Conservation (phyloP, 2,888 invertebrate species). For the Nymphalis polychloros region DNA sequence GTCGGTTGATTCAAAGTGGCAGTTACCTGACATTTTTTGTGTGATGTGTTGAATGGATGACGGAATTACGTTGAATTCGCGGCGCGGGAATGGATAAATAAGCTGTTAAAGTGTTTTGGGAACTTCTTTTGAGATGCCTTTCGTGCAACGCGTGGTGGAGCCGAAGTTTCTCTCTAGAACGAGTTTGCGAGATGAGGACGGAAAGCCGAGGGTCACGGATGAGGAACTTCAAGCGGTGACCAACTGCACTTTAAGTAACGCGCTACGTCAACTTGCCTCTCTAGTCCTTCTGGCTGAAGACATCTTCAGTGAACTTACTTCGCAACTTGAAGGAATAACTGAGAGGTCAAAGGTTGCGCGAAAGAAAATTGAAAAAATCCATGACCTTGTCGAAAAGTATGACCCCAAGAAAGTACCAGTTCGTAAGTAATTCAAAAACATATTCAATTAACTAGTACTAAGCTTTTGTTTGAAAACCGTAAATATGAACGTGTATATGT, state of each 20-base stretch:
- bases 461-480: too few relatives aligned
- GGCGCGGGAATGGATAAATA: conserved; percentile 73
- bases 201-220: conserved; percentile 83
- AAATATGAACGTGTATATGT: too few relatives aligned
- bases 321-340: conserved; percentile 87
- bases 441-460: not conserved
- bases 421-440: conserved; percentile 87
- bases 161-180: conserved; percentile 90
- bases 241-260: conserved; percentile 92
- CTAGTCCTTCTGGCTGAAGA: conserved; percentile 91
- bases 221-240: conserved; percentile 93
- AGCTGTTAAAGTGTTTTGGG: conserved; percentile 57
- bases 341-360: conserved; percentile 87
- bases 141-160: conserved; percentile 91
- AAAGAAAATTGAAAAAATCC: conserved; percentile 85
- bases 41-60: conserved; percentile 78
- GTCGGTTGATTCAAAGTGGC: conserved; percentile 82
- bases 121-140: conserved; percentile 87
- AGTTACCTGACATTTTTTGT: conserved; percentile 82
- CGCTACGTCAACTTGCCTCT: conserved; percentile 92
- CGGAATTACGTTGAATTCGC: conserved; percentile 76
- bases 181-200: conserved; percentile 82
- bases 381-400: conserved; percentile 86
- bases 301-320: conserved; percentile 91
- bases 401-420: conserved; percentile 96